These are phyloP conservation scores for Habroteleia sp. DNA, from an alignment of 2,888 invertebrate species.

Conservation along the genomic window DNA sequence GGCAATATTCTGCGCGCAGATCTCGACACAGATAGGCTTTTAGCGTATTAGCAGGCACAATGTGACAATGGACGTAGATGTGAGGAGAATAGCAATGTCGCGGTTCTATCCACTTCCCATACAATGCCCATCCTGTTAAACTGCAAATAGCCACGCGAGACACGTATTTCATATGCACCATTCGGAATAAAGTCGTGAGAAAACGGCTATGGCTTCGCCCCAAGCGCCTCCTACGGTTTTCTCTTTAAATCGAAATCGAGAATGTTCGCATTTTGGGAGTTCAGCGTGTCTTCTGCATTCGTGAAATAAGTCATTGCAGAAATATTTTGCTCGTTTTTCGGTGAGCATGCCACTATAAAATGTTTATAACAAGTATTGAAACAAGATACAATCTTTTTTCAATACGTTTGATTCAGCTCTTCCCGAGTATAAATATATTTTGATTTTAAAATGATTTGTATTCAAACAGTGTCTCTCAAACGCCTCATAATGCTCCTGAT, in stretches of 20 bases:
- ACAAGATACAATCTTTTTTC: too few relatives aligned
- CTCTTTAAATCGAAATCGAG: constrained; percentile 15
- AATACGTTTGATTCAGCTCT: too few relatives aligned
- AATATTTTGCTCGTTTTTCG: too few relatives aligned
- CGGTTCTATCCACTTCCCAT: constrained; percentile 77
- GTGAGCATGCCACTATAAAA: too few relatives aligned
- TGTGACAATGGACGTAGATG: constrained; percentile 79
- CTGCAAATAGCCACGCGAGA: constrained; percentile 74
- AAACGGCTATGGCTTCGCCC: constrained; percentile 20
- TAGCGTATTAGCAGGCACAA: constrained; percentile 80
- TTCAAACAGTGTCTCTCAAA: too few relatives aligned
- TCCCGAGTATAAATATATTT: too few relatives aligned
- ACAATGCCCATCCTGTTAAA: constrained; percentile 69
- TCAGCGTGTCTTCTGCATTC: constrained; percentile 18
- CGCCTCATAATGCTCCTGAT: too few relatives aligned
- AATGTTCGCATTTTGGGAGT: background rate
- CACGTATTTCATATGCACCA: constrained; percentile 78
- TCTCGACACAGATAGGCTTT: constrained; percentile 81
- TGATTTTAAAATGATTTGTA: too few relatives aligned
- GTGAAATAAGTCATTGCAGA: constrained; percentile 15
- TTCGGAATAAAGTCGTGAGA: constrained; percentile 59
- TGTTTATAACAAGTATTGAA: too few relatives aligned
- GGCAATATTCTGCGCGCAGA: constrained; percentile 78
- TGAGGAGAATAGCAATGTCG: constrained; percentile 79
- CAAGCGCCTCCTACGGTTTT: constrained; percentile 5